phyloP scores from a whole-genome alignment of 2,888 invertebrate genomes.

The Parnassius glacialis region DNA sequence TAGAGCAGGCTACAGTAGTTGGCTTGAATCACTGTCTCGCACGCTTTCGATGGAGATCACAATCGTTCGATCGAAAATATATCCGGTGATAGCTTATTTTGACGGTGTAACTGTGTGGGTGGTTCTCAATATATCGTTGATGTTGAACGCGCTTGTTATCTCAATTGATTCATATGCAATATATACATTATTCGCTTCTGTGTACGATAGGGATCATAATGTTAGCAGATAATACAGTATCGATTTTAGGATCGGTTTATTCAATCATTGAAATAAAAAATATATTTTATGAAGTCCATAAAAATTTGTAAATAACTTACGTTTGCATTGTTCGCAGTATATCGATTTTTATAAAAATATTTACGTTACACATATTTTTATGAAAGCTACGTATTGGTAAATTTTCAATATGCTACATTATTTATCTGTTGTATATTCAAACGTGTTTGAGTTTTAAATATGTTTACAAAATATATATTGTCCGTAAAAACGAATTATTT shows the following conservation, averaged over 20 bases:
- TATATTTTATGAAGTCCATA: too few relatives aligned
- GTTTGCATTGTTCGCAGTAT: background rate
- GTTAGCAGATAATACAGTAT: background rate
- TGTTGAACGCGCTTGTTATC: constrained; percentile 3
- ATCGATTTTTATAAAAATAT: constrained; percentile 6
- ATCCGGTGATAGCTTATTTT: constrained; percentile 20
- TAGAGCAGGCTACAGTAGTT: constrained; percentile 4
- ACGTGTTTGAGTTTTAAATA: constrained; percentile 3
- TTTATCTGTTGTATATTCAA: constrained; percentile 4
- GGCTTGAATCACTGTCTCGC: constrained; percentile 15
- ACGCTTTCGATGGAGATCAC: constrained; percentile 7
- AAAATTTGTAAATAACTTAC: too few relatives aligned
- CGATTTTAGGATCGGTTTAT: background rate
- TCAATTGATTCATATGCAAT: background rate
- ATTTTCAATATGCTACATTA: constrained; percentile 2
- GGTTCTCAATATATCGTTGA: constrained; percentile 17
- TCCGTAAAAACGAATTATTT: too few relatives aligned
- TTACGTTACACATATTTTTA: constrained; percentile 6
- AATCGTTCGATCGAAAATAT: constrained; percentile 19
- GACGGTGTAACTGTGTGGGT: constrained; percentile 16
- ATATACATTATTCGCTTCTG: constrained; percentile 2
- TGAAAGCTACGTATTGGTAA: background rate
- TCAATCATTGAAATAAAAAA: background rate
- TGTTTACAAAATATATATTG: background rate
- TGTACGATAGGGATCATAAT: background rate